phyloP scores from a whole-genome alignment of 1,140 invertebrate species.

The Glossosoma conforme region DNA sequence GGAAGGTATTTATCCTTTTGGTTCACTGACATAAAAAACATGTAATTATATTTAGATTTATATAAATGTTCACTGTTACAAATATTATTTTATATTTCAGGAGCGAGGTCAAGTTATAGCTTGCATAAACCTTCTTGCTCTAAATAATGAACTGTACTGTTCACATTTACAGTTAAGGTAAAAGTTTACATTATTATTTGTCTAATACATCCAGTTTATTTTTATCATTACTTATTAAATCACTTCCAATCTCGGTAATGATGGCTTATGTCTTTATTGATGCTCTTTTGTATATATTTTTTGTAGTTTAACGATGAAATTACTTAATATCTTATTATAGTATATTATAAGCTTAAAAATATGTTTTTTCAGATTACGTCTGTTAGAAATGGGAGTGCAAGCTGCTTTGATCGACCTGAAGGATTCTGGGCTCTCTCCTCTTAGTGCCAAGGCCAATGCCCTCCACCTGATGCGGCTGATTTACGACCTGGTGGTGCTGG shows the following conservation, averaged over 20 bases:
- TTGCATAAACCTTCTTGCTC: conserved; percentile 56
- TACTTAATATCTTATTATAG: not conserved
- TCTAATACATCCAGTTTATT: not conserved
- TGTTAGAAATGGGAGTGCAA: conserved; percentile 59
- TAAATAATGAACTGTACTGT: conserved; percentile 55
- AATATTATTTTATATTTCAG: conserved; percentile 34
- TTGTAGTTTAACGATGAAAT: not conserved
- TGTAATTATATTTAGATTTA: not conserved
- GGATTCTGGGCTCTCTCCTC: conserved; percentile 42
- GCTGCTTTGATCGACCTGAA: conserved; percentile 54
- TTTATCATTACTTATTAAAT: not conserved
- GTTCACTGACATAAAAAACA: not conserved
- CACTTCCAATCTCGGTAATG: not conserved
- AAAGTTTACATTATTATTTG: conserved; percentile 3
- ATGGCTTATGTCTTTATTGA: not conserved
- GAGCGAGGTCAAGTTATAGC: conserved; percentile 59
- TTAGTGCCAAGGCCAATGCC: conserved; percentile 51
- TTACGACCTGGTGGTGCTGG: conserved; percentile 55
- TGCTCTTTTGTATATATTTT: not conserved
- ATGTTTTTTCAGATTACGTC: conserved; percentile 43
- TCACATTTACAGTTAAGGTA: conserved; percentile 50
- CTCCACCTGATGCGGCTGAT: conserved; percentile 55
- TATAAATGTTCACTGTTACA: not conserved
- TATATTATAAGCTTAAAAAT: too few relatives aligned
- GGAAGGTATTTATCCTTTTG: conserved; percentile 45